Conservation (phyloP, 2,113 vertebrate species). For the Pelodiscus sinensis region DNA sequence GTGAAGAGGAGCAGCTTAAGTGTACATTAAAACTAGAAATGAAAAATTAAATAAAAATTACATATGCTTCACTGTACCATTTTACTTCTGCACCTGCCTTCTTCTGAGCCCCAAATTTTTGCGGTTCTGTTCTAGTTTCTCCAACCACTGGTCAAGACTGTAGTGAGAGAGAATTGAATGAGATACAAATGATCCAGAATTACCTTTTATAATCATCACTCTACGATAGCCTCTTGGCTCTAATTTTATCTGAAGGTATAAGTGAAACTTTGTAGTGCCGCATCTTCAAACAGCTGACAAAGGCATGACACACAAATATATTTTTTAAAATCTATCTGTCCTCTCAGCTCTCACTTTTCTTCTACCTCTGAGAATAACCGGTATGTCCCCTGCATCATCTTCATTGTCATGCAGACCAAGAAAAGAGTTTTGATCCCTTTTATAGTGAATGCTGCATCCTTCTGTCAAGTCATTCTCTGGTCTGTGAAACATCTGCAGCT, state of each 20-base stretch:
- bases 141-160: background rate
- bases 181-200: background rate
- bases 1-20: background rate
- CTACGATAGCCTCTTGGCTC: background rate
- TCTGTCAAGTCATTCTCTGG: background rate
- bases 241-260: background rate
- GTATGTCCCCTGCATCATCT: background rate
- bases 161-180: background rate
- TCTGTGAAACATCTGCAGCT: background rate
- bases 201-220: background rate
- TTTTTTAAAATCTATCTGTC: background rate
- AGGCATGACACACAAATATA: background rate
- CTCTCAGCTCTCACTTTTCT: background rate
- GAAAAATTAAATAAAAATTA: background rate
- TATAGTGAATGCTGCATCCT: background rate
- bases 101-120: background rate
- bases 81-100: background rate
- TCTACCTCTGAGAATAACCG: background rate
- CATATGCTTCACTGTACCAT: background rate
- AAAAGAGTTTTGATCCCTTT: background rate
- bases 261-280: background rate
- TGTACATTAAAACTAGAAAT: background rate
- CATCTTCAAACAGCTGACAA: background rate
- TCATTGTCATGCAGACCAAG: background rate
- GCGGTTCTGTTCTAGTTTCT: background rate